These are phyloP conservation scores for Synaphobranchus kaupii DNA, from an alignment of 2,797 vertebrate species.

Conservation along the genomic window DNA sequence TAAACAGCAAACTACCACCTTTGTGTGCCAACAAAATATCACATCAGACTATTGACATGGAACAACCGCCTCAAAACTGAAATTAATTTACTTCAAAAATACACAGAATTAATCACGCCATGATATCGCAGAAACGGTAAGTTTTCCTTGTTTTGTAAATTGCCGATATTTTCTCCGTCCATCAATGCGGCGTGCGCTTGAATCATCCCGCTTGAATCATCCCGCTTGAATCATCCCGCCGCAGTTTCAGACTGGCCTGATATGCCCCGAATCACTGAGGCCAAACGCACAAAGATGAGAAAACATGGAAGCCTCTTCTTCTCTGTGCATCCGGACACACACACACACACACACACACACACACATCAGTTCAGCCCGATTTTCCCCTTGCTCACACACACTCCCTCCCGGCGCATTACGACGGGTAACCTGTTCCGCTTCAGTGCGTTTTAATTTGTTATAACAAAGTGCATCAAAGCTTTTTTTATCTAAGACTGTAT, in stretches of 20 bases:
- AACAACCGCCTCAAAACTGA: background rate
- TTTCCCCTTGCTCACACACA: slow-evolving; percentile 3
- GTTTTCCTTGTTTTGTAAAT: background rate
- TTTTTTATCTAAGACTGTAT: slow-evolving; percentile 6
- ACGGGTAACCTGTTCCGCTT: slow-evolving; percentile 25
- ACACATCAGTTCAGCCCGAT: background rate
- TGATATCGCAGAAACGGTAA: slow-evolving; percentile 17
- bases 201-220: background rate
- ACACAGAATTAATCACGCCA: slow-evolving; percentile 16
- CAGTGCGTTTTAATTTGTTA: slow-evolving; percentile 24
- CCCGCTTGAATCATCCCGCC: background rate
- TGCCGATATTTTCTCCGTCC: background rate
- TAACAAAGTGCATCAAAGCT: slow-evolving; percentile 26
- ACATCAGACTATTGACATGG: background rate
- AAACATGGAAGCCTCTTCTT: slow-evolving; percentile 1
- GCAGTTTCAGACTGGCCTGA: background rate
- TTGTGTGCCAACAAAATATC: slow-evolving; percentile 24
- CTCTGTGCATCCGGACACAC: background rate
- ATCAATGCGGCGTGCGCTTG: background rate
- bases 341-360: too few relatives aligned
- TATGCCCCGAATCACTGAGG: background rate
- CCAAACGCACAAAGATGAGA: background rate
- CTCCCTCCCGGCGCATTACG: background rate
- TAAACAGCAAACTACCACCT: background rate
- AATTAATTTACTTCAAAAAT: slow-evolving; percentile 27